Evolutionary conservation across 1,140 invertebrate species (phyloP), one percentile per base, ranked within the genome.

Genomic region (Bombus soroeensis): DNA sequence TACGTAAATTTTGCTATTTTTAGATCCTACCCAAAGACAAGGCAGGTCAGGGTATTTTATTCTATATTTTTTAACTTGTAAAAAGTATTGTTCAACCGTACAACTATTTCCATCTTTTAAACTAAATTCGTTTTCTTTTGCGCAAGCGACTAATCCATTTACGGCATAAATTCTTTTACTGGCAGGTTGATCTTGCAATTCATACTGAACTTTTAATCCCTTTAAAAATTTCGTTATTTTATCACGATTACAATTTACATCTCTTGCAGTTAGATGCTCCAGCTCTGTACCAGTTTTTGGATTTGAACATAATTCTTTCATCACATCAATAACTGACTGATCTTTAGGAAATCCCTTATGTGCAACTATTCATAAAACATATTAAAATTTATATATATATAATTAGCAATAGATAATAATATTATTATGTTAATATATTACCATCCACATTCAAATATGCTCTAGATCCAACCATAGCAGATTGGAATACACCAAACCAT

Each of bases 371-470:
- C 76, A 81, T 4, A 90, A 84, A 89, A 73, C n/a, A 87, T 34
- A 71, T 13, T 71, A 73, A 72, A 75, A 18, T 57, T 62, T 28
- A 68, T 68, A 88, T 43, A 88, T 43, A 41, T 3, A 72, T 41
- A 82, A 41, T 39, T 59, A 28, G 1, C 5, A 53, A 39, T 13
- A 76, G 57, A 41, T 12, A 71, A 34, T 80, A 32, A 70, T 83
- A 87, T 71, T 78, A 85, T 86, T 41, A 83, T 43, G 39, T 28
- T 74, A 88, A 87, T 85, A 78, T 87, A 86, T 93, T 95, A 96
- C 96, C 97, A 94, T 98, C 97, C 57, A 98, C 95, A 93, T 98
- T 98, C 5, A 98, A 93, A 88, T 95, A 97, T 0, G 97, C 96
- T 87, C 95, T 96, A 93, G 97, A 97, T 0, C 97, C 97, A 68